Conservation (phyloP, 2,113 vertebrate genomes). For the Machaerirhynchus nigripectus region DNA sequence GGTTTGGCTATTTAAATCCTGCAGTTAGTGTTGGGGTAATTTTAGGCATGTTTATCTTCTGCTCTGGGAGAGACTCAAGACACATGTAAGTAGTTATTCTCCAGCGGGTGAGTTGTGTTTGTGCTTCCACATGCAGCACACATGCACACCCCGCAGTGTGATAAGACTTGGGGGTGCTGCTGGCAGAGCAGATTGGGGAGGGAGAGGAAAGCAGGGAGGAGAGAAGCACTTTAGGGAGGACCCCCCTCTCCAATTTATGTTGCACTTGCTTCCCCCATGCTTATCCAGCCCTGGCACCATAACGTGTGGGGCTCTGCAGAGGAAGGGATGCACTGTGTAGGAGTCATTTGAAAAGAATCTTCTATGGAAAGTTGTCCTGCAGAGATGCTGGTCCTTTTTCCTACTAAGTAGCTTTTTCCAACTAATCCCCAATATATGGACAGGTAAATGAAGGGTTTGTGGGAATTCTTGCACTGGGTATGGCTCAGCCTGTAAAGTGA, state of each 20-base stretch:
- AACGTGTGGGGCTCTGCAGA: background rate
- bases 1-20: slow-evolving; percentile 3
- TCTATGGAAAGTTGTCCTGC: background rate
- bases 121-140: background rate
- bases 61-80: background rate
- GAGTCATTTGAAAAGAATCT: background rate
- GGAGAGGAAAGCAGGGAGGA: background rate
- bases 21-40: background rate
- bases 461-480: background rate
- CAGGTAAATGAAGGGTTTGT: background rate
- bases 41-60: slow-evolving; percentile 37
- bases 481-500: background rate
- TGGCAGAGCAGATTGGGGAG: fast-evolving
- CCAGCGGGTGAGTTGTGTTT: background rate
- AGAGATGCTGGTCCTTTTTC: background rate
- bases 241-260: background rate
- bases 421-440: background rate
- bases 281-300: background rate
- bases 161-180: background rate
- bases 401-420: background rate
- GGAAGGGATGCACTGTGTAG: background rate
- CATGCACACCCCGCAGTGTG: background rate
- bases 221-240: background rate
- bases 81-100: slow-evolving; percentile 32
- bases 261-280: fast-evolving